These are phyloP conservation scores for Pteropus alecto DNA, from an alignment of 2,113 vertebrate species.

Conservation along the genomic window DNA sequence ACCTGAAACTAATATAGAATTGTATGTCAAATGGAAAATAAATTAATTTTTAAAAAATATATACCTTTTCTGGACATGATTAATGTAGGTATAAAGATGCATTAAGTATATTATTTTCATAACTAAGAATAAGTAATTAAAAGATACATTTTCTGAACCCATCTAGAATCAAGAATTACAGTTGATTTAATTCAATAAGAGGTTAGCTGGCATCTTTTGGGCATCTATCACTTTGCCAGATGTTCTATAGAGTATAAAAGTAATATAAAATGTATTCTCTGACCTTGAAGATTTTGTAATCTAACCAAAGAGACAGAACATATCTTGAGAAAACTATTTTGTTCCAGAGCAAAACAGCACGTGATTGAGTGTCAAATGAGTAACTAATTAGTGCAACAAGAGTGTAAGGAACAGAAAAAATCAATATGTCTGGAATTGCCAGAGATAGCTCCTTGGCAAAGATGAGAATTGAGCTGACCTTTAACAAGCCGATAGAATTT, in stretches of 20 bases:
- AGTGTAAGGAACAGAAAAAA: conserved; percentile 7
- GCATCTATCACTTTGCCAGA: not conserved
- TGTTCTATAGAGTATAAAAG: not conserved
- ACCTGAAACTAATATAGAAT: not conserved
- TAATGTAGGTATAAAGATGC: not conserved
- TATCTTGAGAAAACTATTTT: conserved; percentile 11
- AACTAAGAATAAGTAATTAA: not conserved
- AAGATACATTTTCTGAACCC: not conserved
- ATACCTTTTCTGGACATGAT: not conserved
- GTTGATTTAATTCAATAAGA: not conserved
- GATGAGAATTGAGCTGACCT: not conserved
- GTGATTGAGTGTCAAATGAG: not conserved
- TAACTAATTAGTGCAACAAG: not conserved
- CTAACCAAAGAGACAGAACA: not conserved
- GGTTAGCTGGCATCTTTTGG: not conserved
- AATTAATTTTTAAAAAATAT: not conserved
- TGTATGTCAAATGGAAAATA: not conserved
- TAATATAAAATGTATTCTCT: not conserved
- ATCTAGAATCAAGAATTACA: not conserved
- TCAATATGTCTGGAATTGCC: not conserved
- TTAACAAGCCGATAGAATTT: not conserved
- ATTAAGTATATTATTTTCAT: not conserved
- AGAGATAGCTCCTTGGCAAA: not conserved
- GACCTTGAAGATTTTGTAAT: not conserved
- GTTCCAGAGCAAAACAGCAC: not conserved